Evolutionary conservation across 2,888 invertebrate species (phyloP), one percentile per base, ranked within the genome.

Genomic region (Hemicrepidius hirtus): DNA sequence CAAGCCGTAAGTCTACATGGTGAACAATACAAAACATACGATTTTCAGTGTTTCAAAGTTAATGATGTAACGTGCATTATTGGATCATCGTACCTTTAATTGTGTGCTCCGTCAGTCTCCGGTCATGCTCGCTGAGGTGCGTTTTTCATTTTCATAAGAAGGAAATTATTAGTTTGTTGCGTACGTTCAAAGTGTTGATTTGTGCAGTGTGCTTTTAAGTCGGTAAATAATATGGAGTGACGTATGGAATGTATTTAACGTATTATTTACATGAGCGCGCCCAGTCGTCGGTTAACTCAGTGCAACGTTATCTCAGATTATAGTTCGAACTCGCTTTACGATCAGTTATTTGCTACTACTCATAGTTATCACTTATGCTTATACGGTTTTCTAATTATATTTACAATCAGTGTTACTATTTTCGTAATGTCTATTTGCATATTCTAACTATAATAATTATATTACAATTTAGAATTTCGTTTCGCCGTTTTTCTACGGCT

Each of bases 381-480:
- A 79, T 80, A 80, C 79, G 82, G 79, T 82, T 78, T 81, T 21
- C 41, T 77, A 80, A 78, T 73, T 80, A 80, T 84, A 84, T 83
- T 75, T 84, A 84, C 84, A 84, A 80, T 84, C 82, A 77, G 81
- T 80, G 81, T 77, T 76, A 72, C 77, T 76, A 78, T 79, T 81
- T 82, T 60, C 79, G 78, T 78, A 75, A 80, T 81, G 82, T 81
- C 85, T 86, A 85, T 84, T 84, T 85, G 85, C 85, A 76, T 76
- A 74, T 78, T 73, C 74, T 77, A 80, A 76, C 78, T 78, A 80
- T 79, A 81, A 79, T 82, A 79, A 83, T 83, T 85, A 85, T 85
- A 83, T 85, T 85, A 85, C 85, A 86, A 83, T 86, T 86, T 86
- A 86, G 86, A 86, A 86, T 86, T 86, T 86, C 86, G 86, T 86